Evolutionary conservation across 2,888 invertebrate genomes (phyloP).

Genomic region (Tolmerus cingulatus): DNA sequence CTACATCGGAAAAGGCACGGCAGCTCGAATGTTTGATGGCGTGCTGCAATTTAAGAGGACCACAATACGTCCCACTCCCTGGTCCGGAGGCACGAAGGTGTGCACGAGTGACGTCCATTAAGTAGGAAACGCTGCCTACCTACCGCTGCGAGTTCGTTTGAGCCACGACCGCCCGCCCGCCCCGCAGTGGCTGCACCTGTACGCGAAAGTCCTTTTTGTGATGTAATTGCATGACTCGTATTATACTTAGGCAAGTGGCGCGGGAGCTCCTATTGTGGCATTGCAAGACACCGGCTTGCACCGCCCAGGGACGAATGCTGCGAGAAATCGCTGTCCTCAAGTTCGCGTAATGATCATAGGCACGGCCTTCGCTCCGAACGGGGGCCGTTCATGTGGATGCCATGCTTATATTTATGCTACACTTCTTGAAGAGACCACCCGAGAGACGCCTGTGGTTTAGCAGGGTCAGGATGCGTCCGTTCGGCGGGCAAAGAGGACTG

Average conservation of each 20-base stretch:
- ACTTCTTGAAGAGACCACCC: neutral
- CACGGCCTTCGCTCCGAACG: neutral
- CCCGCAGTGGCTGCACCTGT: neutral
- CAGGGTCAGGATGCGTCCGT: neutral
- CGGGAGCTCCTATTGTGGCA: conserved; percentile 1
- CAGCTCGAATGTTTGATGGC: conserved; percentile 6
- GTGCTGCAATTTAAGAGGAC: conserved; percentile 15
- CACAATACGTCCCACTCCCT: conserved; percentile 3
- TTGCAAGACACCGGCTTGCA: conserved; percentile 7
- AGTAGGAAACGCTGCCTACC: neutral
- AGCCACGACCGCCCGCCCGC: neutral
- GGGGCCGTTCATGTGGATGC: neutral
- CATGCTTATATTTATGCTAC: neutral
- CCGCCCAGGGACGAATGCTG: neutral
- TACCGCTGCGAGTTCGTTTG: neutral
- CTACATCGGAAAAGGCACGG: neutral
- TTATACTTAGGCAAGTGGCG: conserved; percentile 9
- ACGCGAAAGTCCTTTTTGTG: conserved; percentile 24
- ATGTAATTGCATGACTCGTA: conserved; percentile 26
- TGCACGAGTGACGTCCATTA: neutral
- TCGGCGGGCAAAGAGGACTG: neutral
- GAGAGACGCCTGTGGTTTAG: neutral
- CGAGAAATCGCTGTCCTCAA: conserved; percentile 7
- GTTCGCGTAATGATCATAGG: neutral
- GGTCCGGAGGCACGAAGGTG: neutral